Conservation (phyloP, 2,888 invertebrate genomes). For the Nomada fucata region DNA sequence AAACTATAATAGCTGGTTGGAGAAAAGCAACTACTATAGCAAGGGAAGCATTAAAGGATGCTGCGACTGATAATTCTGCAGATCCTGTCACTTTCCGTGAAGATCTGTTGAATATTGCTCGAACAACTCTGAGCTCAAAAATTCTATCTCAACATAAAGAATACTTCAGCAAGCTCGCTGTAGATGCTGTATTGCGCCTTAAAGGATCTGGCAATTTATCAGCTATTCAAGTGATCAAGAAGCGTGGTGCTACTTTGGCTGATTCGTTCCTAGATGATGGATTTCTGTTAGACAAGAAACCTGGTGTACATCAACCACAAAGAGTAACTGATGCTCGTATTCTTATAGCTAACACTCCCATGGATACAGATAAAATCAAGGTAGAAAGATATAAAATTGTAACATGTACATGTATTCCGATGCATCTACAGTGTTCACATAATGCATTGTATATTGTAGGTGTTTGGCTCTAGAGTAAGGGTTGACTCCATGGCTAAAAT, state of each 20-base stretch:
- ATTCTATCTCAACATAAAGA: conserved; percentile 99
- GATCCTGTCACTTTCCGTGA: conserved; percentile 91
- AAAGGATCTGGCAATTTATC: conserved; percentile 98
- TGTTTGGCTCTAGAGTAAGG: conserved; percentile 98
- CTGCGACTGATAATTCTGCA: conserved; percentile 93
- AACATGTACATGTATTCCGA: not conserved
- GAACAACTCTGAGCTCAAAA: conserved; percentile 99
- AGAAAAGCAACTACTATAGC: conserved; percentile 94
- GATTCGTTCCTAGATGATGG: conserved; percentile 98
- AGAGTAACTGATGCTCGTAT: conserved; percentile 97
- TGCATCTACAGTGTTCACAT: not conserved
- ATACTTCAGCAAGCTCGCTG: conserved; percentile 96
- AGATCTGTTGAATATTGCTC: conserved; percentile 97
- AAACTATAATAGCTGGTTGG: conserved; percentile 98
- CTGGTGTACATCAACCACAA: conserved; percentile 99
- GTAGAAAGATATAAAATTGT: conserved; percentile 75
- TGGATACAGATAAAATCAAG: conserved; percentile 99
- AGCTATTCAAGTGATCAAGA: conserved; percentile 99
- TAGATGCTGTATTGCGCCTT: conserved; percentile 96
- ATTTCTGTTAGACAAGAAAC: conserved; percentile 98
- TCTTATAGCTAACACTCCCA: conserved; percentile 99
- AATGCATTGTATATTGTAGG: conserved; percentile 70
- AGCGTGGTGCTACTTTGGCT: conserved; percentile 95
- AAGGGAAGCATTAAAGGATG: conserved; percentile 90
- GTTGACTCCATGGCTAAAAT: conserved; percentile 97